These are phyloP conservation scores for Falco berigora DNA, from an alignment of 2,797 vertebrate species.

Conservation along the genomic window DNA sequence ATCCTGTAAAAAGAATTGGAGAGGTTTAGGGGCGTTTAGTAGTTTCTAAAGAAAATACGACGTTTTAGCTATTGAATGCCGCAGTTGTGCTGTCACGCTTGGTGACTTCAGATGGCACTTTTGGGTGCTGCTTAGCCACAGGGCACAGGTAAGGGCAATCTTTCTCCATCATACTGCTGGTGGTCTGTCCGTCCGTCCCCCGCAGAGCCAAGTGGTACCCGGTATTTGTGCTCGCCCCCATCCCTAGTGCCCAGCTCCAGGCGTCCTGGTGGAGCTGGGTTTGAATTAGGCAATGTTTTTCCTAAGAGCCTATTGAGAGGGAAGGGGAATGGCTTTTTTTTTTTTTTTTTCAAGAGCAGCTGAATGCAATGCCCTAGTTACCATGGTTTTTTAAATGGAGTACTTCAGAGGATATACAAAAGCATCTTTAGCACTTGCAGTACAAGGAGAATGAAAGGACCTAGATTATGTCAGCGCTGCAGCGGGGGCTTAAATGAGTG, in stretches of 20 bases:
- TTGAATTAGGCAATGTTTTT: not conserved
- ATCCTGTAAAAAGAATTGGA: not conserved
- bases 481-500: not conserved
- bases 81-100: rapidly evolving
- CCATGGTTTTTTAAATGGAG: conserved; percentile 9
- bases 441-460: conserved; percentile 8
- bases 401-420: conserved; percentile 36
- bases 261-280: not conserved
- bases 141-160: not conserved
- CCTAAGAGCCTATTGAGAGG: not conserved
- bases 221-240: not conserved
- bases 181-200: not conserved
- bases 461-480: not conserved
- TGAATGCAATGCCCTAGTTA: conserved; percentile 8
- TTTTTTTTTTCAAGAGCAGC: not conserved
- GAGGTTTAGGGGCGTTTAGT: not conserved
- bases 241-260: not conserved
- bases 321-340: not conserved
- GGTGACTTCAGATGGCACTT: not conserved
- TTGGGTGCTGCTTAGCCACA: not conserved
- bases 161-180: not conserved
- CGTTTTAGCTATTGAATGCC: not conserved
- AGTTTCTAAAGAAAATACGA: not conserved
- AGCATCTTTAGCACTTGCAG: conserved; percentile 37
- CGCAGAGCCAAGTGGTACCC: not conserved